Evolutionary conservation across 1,140 invertebrate genomes (phyloP).

Genomic region (Rhysida immarginata): DNA sequence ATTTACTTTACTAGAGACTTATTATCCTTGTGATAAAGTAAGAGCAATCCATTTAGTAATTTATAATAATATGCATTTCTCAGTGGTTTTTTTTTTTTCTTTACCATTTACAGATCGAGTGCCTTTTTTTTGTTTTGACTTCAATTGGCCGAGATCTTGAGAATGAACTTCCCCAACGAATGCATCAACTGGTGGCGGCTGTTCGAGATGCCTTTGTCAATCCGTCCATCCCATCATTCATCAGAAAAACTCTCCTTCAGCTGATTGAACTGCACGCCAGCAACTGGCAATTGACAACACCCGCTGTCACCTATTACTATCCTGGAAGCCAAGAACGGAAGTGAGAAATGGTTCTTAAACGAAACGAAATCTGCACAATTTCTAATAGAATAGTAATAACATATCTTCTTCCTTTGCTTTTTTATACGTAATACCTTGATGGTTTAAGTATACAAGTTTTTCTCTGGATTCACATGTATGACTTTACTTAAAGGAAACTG

Average conservation of each 20-base stretch:
- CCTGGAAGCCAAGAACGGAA: constrained; percentile 27
- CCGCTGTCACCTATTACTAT: constrained; percentile 77
- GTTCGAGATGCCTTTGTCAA: constrained; percentile 69
- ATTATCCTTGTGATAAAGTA: no score
- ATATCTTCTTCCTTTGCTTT: no score
- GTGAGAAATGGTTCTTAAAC: no score
- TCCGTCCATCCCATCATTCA: constrained; percentile 21
- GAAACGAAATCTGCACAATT: no score
- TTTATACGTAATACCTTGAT: no score
- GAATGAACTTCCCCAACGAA: constrained; percentile 53
- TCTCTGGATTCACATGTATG: no score
- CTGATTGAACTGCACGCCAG: constrained; percentile 74
- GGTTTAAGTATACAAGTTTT: no score
- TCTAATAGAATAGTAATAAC: no score
- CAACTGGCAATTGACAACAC: constrained; percentile 71
- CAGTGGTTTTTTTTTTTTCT: constrained; percentile 15
- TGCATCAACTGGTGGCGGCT: constrained; percentile 54
- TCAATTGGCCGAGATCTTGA: constrained; percentile 72
- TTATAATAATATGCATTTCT: no score
- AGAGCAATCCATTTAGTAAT: no score
- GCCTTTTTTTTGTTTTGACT: constrained; percentile 69
- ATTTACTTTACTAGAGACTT: no score
- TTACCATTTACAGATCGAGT: constrained; percentile 47
- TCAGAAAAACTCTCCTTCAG: constrained; percentile 61
- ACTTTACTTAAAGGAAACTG: no score